Evolutionary conservation across 2,888 invertebrate species (phyloP).

Genomic region (Lepidonotus clava): DNA sequence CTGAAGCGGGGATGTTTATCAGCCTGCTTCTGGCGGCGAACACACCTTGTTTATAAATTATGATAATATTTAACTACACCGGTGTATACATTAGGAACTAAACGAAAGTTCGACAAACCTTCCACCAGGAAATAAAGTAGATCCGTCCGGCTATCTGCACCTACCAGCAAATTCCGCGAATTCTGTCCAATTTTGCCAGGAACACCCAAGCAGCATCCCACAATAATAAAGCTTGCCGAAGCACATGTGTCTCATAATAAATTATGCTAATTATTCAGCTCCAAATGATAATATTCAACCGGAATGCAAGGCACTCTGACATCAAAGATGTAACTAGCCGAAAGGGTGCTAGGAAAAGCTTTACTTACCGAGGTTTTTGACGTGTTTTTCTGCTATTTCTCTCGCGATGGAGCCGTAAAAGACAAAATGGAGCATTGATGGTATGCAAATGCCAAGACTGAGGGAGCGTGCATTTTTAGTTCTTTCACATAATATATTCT

Average conservation of each 20-base stretch:
- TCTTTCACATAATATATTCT: too few relatives aligned
- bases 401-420: background rate
- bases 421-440: constrained; percentile 45
- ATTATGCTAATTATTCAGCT: constrained; percentile 72
- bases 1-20: constrained; percentile 14
- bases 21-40: background rate
- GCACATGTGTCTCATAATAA: constrained; percentile 69
- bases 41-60: constrained; percentile 60
- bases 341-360: background rate
- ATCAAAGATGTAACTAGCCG: background rate
- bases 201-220: constrained; percentile 46
- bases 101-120: constrained; percentile 36
- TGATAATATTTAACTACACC: constrained; percentile 57
- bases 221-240: constrained; percentile 56
- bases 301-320: background rate
- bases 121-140: background rate
- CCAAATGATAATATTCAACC: constrained; percentile 52
- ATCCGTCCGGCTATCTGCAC: background rate
- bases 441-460: constrained; percentile 46
- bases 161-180: constrained; percentile 41
- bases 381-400: constrained; percentile 21
- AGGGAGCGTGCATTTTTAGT: too few relatives aligned
- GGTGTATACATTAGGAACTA: constrained; percentile 51
- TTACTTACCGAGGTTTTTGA: constrained; percentile 10
- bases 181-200: constrained; percentile 21